These are phyloP conservation scores for Pica pica DNA, from an alignment of 2,113 vertebrate genomes.

Conservation along the genomic window DNA sequence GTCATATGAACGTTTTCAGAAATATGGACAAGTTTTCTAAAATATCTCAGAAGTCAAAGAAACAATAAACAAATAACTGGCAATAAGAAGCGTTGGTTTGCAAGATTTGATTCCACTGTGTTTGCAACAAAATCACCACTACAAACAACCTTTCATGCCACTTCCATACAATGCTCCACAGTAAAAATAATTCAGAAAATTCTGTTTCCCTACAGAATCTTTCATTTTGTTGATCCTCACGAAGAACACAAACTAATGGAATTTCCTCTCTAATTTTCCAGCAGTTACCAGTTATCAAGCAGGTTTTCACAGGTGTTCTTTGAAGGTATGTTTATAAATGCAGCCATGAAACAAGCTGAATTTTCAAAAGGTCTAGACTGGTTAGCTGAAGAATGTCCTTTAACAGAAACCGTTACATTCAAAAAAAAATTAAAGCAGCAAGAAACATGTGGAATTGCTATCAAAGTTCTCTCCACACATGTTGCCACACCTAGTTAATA, in stretches of 20 bases:
- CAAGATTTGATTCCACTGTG: background rate
- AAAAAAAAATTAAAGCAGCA: background rate
- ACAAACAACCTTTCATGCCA: background rate
- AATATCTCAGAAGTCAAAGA: background rate
- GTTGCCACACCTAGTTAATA: background rate
- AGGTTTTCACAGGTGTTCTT: background rate
- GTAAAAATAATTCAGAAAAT: background rate
- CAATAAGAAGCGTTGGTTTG: background rate
- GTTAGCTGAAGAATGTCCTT: background rate
- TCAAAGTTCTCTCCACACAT: background rate
- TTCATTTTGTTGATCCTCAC: background rate
- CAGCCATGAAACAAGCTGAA: background rate
- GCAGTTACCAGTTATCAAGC: background rate
- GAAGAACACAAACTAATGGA: background rate
- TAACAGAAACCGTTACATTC: background rate
- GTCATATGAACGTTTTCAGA: background rate
- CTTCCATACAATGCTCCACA: background rate
- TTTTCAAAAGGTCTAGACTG: background rate
- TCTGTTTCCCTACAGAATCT: background rate
- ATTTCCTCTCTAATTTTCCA: background rate
- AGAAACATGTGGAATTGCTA: background rate
- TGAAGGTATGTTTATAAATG: background rate
- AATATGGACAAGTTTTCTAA: background rate
- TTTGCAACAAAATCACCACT: background rate
- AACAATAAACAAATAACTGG: background rate